Percentiles rank a stretch among this genome's conserved stretches.
Conservation (phyloP, 2,888 invertebrate genomes). For the Chelonus formosanus region DNA sequence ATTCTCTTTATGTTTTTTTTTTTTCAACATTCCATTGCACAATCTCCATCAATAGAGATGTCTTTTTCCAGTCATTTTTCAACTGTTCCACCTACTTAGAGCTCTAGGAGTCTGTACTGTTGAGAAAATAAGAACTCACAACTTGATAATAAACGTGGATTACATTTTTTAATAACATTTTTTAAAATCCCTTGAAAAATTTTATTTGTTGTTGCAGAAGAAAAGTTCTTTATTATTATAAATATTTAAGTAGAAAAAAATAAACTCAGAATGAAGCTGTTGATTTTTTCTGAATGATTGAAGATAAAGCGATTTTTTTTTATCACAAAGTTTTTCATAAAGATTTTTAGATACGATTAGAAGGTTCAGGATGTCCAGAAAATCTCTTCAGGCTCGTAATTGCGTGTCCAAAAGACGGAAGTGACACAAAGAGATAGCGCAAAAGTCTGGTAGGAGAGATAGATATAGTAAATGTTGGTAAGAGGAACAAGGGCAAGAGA, state of each 20-base stretch:
- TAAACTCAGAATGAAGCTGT: too few species aligned
- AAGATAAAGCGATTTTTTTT: background rate
- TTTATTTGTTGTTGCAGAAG: too few species aligned
- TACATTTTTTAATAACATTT: too few species aligned
- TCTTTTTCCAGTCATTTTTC: slow-evolving; percentile 4
- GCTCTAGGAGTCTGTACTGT: too few species aligned
- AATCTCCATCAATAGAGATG: background rate
- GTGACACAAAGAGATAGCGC: slow-evolving; percentile 25
- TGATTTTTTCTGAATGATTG: too few species aligned
- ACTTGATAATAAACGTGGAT: too few species aligned
- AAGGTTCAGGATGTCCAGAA: background rate
- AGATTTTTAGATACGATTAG: background rate
- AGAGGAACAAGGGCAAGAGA: slow-evolving; percentile 21
- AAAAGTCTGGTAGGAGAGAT: slow-evolving; percentile 9
- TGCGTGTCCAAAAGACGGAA: slow-evolving; percentile 43
- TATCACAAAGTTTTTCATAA: background rate
- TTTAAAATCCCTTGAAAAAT: too few species aligned
- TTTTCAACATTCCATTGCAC: slow-evolving; percentile 21
- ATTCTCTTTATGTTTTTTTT: slow-evolving; percentile 1
- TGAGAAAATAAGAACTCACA: too few species aligned
- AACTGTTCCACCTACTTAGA: slow-evolving; percentile 4
- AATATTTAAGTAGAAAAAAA: too few species aligned
- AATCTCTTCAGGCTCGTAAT: slow-evolving; percentile 43
- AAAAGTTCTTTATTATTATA: too few species aligned
- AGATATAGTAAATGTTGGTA: slow-evolving; percentile 8